Conservation (phyloP, 1,140 invertebrate genomes). For the Stegodyphus mimosarum region DNA sequence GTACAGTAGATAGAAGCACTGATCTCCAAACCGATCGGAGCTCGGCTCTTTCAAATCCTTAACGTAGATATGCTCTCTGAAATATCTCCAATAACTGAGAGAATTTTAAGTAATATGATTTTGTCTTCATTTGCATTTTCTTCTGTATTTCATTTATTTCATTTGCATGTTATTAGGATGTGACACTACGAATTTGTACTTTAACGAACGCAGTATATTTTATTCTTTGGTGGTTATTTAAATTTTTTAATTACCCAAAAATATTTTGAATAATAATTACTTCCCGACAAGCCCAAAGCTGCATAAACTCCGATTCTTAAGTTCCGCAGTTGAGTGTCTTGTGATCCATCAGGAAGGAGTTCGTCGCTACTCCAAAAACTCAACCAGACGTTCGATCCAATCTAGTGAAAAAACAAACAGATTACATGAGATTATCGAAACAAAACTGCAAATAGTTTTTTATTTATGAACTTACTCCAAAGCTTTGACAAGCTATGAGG, state of each 20-base stretch:
- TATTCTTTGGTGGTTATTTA: too few species aligned
- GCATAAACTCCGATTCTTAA: slow-evolving; percentile 36
- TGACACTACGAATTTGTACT: too few species aligned
- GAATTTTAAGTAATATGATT: neutral
- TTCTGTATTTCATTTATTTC: neutral
- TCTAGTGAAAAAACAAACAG: neutral
- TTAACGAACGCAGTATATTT: too few species aligned
- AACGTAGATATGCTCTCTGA: too few species aligned
- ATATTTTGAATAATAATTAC: neutral
- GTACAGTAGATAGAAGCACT: too few species aligned
- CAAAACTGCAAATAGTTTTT: too few species aligned
- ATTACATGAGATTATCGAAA: too few species aligned
- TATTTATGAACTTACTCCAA: slow-evolving; percentile 23
- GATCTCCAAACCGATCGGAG: too few species aligned
- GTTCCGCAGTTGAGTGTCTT: slow-evolving; percentile 37
- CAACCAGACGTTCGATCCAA: slow-evolving; percentile 52
- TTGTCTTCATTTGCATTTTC: neutral
- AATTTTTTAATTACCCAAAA: too few species aligned
- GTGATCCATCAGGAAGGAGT: slow-evolving; percentile 47
- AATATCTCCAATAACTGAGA: too few species aligned
- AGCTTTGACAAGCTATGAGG: slow-evolving; percentile 10
- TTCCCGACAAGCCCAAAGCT: slow-evolving; percentile 27
- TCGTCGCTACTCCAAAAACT: slow-evolving; percentile 48
- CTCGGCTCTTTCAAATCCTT: too few species aligned
- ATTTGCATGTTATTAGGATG: neutral